Base-by-base conservation (phyloP, 2,113 vertebrate genomes). In the Forbesichthys papilliferus region DNA sequence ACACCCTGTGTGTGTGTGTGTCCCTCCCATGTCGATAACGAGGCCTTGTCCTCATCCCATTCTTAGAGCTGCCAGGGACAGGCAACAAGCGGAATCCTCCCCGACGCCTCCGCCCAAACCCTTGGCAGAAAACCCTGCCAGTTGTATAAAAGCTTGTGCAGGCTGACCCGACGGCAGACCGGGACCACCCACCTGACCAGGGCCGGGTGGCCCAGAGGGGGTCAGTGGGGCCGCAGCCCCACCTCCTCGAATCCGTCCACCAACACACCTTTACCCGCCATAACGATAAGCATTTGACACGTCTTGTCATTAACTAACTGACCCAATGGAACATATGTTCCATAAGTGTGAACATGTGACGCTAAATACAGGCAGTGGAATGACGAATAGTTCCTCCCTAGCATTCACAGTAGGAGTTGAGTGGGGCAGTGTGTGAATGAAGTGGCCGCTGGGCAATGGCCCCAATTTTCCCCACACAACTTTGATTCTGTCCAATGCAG, bases 21-120 rank as follows among this genome's bases (percentile, higher is more conserved):
- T 74, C 80, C 73, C 63, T 64, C 68, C 77, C 73, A 48, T 58
- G 60, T 55, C 59, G 78, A 91, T 87, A 90, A 87, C 75, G 70
- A 77, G 66, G 72, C 69, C 86, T 74, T 71, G 84, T 82, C 77
- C 68, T 36, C 77, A 77, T 84, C 80, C 75, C 69, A 84, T 90
- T 88, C 85, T 89, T 82, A 69, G 81, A 84, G 87, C 81, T 87
- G 87, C 89, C 90, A 90, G 80, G 74, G 54, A 71, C 75, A 13
- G 18, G 82, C 78, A 66, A 90, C 90, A 91, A 91, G 90, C 90
- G 85, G 86, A 78, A 77, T 77, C 77, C 80, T 74, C 80, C 78
- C 46, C 74, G 77, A 86, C 79, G 77, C 86, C 86, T 80, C 82
- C 84, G 48, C 59, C 70, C 75, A 72, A 78, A 81, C 82, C 81